These are phyloP conservation scores for Pseudomyrmex sp. DNA, from an alignment of 1,140 invertebrate genomes.

Conservation along the genomic window DNA sequence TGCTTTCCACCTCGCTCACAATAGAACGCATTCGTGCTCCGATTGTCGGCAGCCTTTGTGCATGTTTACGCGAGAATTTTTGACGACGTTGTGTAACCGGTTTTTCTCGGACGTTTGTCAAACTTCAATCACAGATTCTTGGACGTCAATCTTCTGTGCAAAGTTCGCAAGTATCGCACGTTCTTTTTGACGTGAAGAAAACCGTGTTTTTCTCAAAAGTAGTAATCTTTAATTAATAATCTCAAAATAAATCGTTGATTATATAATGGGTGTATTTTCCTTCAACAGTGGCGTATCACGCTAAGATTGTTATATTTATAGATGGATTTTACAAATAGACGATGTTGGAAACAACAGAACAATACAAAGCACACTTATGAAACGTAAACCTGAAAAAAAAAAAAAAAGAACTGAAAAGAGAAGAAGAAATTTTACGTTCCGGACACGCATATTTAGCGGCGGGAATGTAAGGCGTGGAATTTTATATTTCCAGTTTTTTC, in stretches of 20 bases:
- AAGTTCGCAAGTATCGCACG: not conserved
- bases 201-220: too few species aligned
- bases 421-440: too few species aligned
- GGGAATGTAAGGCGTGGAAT: constrained; percentile 6
- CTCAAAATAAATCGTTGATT: too few species aligned
- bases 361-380: not conserved
- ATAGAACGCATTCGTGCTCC: constrained; percentile 17
- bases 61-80: constrained; percentile 36
- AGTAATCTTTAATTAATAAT: too few species aligned
- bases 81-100: constrained; percentile 7
- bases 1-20: constrained; percentile 1
- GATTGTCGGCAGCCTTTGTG: constrained; percentile 33
- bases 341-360: not conserved
- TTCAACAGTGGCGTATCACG: not conserved
- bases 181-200: not conserved
- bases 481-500: constrained; percentile 8
- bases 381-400: too few species aligned
- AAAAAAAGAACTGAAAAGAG: not conserved
- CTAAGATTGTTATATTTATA: not conserved
- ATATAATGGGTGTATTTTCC: not conserved
- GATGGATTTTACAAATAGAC: not conserved
- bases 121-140: constrained; percentile 42
- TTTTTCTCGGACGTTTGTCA: not conserved
- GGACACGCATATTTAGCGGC: not conserved
- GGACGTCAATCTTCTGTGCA: not conserved